Evolutionary conservation across 2,113 vertebrate genomes (phyloP), one percentile per base, ranked within the genome.

Genomic region (Hippocampus guttulatus): DNA sequence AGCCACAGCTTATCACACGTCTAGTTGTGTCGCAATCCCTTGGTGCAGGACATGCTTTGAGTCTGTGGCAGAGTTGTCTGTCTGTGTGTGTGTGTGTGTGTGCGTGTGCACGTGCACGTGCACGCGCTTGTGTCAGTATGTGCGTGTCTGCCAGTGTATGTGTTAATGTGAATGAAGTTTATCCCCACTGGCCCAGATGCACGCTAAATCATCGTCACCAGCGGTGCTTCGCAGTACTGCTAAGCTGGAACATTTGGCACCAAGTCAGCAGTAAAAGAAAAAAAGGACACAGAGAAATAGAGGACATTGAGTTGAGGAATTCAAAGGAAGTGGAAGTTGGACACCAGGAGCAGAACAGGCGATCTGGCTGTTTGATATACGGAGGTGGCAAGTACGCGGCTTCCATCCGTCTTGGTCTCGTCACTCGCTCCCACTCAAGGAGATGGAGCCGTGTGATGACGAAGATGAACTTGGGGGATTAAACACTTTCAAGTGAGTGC

Each of bases 401-500:
- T 60, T 71, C 79, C 73, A 58, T 80, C 76, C 81, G 79, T 30
- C 77, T 76, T 76, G 84, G 68, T 80, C 74, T 25, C 9, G 41
- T 78, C 72, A 61, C 23, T 74, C 71, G 61, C 63, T 75, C 81
- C 74, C 76, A 71, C 54, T 71, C 66, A 84, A 79, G 23, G 27
- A 40, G 72, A 94, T 94, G 93, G 92, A 94, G 8, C 10, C 85
- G 54, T 90, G 86, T 45, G 86, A 92, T 12, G 92, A 89, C 16
- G 86, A 90, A n/a, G 85, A 90, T 0, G 79, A 89, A 2, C 14
- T 91, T 84, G 91, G 93, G 89, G 87, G 91, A 85, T 91, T 92
- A 78, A 89, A 89, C 0, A 83, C 92, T 84, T 92, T 91, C 81
- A 93, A 93, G 92, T 95, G 83, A 93, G 93, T 92, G 91, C 18